Evolutionary conservation across 2,888 invertebrate genomes (phyloP), one percentile per base, ranked within the genome.

Genomic region (Petrolisthes cinctipes): DNA sequence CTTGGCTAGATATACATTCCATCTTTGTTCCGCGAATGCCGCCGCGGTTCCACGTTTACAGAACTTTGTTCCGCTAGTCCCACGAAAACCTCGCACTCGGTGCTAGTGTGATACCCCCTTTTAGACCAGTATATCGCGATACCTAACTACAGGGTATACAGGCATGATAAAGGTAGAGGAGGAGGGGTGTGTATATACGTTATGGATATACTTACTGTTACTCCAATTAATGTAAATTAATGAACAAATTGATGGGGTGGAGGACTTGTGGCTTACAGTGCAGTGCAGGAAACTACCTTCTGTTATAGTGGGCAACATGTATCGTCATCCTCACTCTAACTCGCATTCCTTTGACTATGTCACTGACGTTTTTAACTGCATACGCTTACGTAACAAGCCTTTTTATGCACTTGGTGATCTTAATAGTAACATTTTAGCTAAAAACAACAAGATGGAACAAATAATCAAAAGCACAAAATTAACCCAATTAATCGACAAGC

Each of bases 241-340:
- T 73, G 73, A 20, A 3, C 23, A 20, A 73, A 17, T 20, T 0
- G 61, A 61, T 61, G 61, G 61, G 6, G 14, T 61, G 6, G 61
- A 61, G 14, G 61, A 61, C 14, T 6, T 61, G 6, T 61, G 61
- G 61, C 6, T 79, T 11, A 51, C 51, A 7, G 20, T 79, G 17
- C 79, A 79, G 79, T 79, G 79, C n/a, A 53, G 79, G 79, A 79
- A 79, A 54, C 79, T 79, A 4, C 79, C 56, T 79, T 51, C 79
- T 54, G 54, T 79, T 54, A 61, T 61, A 9, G 14, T 61, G 6
- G 61, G 7, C 6, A 61, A 14, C 14, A 61, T 61, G 14, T 14
- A 61, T 14, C 61, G 61, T 14, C 61, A 61, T 14, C 61, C 61
- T 61, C 7, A 61, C 6, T 6, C 61, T 9, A 6, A 6, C 14